These are phyloP conservation scores for Miniopterus natalensis DNA, from an alignment of 2,113 vertebrate species.

Conservation along the genomic window DNA sequence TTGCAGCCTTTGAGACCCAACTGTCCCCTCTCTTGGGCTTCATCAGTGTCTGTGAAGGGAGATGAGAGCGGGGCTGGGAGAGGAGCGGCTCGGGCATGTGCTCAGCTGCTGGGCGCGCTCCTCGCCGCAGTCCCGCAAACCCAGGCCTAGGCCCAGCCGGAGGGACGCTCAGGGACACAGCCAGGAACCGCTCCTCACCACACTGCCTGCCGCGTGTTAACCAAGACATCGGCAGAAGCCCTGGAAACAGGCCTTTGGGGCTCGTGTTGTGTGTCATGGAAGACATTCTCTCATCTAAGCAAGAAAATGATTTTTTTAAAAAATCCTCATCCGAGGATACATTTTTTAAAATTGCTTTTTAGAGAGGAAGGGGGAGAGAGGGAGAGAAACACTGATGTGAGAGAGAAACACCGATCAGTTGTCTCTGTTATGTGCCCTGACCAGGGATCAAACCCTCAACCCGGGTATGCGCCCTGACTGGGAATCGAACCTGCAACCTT, in stretches of 20 bases:
- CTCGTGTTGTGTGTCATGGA: background rate
- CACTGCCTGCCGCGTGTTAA: no score
- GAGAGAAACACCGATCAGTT: background rate
- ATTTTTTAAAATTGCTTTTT: background rate
- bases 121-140: no score
- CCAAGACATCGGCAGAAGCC: background rate
- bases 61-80: no score
- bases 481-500: background rate
- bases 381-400: background rate
- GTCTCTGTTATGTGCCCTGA: background rate
- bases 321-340: background rate
- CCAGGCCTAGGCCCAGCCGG: no score
- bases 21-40: no score
- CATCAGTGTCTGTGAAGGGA: no score
- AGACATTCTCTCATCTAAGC: background rate
- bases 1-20: no score
- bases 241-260: background rate
- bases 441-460: no score
- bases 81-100: no score
- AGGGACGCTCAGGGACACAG: no score
- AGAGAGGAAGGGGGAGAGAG: background rate
- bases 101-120: no score
- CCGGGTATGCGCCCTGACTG: background rate
- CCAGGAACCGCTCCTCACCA: constrained; percentile 18
- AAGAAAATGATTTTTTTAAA: background rate